phyloP scores from a whole-genome alignment of 2,797 vertebrate species.

The Galago senegalensis region DNA sequence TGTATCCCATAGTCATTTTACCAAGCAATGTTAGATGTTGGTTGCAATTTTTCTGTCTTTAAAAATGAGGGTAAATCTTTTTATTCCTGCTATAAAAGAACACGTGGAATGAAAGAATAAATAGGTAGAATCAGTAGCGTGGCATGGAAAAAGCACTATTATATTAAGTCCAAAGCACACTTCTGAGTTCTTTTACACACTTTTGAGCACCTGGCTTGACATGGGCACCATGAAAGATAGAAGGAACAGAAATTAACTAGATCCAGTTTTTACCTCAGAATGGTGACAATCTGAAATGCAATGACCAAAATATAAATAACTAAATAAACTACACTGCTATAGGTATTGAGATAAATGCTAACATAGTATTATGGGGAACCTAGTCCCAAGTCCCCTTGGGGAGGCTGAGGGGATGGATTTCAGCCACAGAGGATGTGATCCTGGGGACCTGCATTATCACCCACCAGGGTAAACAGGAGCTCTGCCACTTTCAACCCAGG shows the following conservation, averaged over 20 bases:
- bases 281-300: background rate
- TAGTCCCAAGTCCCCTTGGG: background rate
- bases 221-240: background rate
- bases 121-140: background rate
- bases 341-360: background rate
- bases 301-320: background rate
- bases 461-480: background rate
- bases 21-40: background rate
- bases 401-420: too few relatives aligned
- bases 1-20: background rate
- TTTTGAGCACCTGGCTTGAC: background rate
- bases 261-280: background rate
- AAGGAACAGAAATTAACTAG: background rate
- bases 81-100: constrained; percentile 14
- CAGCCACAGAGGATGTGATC: background rate
- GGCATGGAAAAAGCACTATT: background rate
- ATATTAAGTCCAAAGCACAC: background rate
- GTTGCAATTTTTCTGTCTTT: background rate
- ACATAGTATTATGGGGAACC: background rate
- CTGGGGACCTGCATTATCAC: background rate
- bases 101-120: background rate
- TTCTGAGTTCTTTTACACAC: background rate
- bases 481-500: background rate
- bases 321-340: background rate
- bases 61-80: background rate